Evolutionary conservation across 2,797 vertebrate species (phyloP), one percentile per base, ranked within the genome.

Genomic region (Rhynchonycteris naso): DNA sequence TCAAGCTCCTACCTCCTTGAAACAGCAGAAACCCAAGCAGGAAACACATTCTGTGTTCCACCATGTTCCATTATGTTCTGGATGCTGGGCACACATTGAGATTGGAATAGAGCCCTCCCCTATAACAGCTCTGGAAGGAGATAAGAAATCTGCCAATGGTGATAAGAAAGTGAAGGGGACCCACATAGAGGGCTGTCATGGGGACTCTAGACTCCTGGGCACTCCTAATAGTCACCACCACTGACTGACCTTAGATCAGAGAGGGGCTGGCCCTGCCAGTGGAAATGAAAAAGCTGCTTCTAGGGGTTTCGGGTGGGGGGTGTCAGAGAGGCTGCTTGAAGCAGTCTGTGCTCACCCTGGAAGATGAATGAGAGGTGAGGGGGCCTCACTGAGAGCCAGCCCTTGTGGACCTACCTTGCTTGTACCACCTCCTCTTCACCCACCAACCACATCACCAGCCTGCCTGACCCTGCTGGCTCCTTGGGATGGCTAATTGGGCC

Each of bases 401-500:
- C 30, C 14, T 30, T 24, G 9, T 19, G 38, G 21, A 52, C 1
- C 35, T 38, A 35, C 19, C 56, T 47, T 15, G 19, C 59, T 43
- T 24, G 68, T 33, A 30, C 68, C 35, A 56, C 66, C 68, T n/a
- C 21, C 28, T 22, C 83, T 52, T 43, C 35, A 22, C 52, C 66
- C 33, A 30, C 7, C 7, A 30, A 10, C 30, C 16, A 7, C 2
- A 5, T 16, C 18, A 10, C 35, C 58, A 10, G 28, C 33, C 66
- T 16, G 33, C 47, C 63, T 13, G 83, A 9, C 28, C 16, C 38
- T 0, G 3, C 38, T 43, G 4, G 5, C 52, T 28, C 58, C 56
- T 24, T 4, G 4, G 24, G 76, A 6, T 1, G 19, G 16, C 22
- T 58, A 10, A 24, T 19, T 1, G 4, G 0, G 8, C 7, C n/a